Base-by-base conservation (phyloP, 2,797 vertebrate species). In the Tiaroga cobitis region DNA sequence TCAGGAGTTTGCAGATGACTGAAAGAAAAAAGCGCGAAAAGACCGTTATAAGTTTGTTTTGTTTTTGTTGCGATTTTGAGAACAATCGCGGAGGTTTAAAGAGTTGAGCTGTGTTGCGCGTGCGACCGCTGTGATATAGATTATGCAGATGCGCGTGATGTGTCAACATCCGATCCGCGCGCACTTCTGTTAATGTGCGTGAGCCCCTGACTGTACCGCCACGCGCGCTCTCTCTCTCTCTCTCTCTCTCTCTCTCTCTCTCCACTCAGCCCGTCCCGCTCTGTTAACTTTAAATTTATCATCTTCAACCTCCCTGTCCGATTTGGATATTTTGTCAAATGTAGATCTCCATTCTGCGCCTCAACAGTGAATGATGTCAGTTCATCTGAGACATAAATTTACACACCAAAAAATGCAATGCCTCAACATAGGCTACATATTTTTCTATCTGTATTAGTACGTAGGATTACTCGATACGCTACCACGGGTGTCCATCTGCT, bases 401-500 rank as follows among this genome's bases (percentile, higher is more conserved):
- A 5, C 2, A 61, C 54, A 32, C 67, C 68, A 32, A 46, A 63
- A 24, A 70, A 34, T 43, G 8, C 61, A 69, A 69, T 69, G 34
- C 11, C 5, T 68, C 49, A 37, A 67, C 43, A 5, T 54, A 76
- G 54, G 8, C 21, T 21, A 10, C 8, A 8, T 67, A 5, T 83
- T 54, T 68, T 56, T 68, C 29, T 49, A 43, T 68, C 15, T 34
- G 80, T 56, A 21, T 41, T 67, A 26, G 69, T 32, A 26, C 5
- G 34, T 32, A 34, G 37, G 37, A 5, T 0, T 6, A 37, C 34
- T 72, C 49, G 26, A 39, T 56, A 43, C 18, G 49, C 82, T 69
- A 29, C 34, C 89, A 92, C 94, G 19, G 78, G 93, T 82, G 84
- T 86, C 89, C 90, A 87, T 85, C 90, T 90, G 84, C 88, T 87